Base-by-base conservation (phyloP, 2,888 invertebrate species). In the Sinotaia quadrata region DNA sequence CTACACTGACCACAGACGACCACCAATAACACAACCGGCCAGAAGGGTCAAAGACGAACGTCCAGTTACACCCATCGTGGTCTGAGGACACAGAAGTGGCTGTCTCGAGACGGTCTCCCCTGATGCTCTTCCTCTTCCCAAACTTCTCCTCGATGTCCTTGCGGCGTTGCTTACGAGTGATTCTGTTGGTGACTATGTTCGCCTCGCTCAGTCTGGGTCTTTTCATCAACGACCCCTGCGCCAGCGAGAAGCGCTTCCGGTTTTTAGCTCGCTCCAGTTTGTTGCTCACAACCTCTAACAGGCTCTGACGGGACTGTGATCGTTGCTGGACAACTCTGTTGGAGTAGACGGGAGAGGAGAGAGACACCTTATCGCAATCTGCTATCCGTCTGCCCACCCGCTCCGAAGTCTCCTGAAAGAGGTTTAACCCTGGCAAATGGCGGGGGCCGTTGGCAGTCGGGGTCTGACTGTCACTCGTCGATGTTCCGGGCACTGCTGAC, bases 41-140 rank as follows among this genome's bases (percentile, higher is more conserved):
- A 79, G 98, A 96, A 31, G 98, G 98, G 91, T 98, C 98, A 89
- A 98, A 98, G 79, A 98, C 97, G 89, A 98, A 97, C 63, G 97
- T 96, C 84, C 87, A 85, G 71, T 84, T 84, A 75, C 90, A 90
- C 21, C 93, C 92, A 18, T 93, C 92, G 44, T 92, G 90, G 71
- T 93, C 91, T 18, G 81, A 76, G 54, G 82, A 82, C 18, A 88
- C 87, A 27, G 86, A 83, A 15, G 87, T 85, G 61, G 88, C 88
- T 29, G 77, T 69, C 41, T 73, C 73, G 36, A 71, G 58, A 2
- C 72, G 52, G 24, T 75, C 77, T 7, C 76, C 75, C 18, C 78
- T 72, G 47, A 78, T 72, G 67, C 81, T 81, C 73, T 85, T 86
- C 65, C 65, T 18, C 74, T 86, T 86, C 41, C 87, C 87, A 73